These are phyloP conservation scores for Chrysopa pallens DNA, from an alignment of 1,140 invertebrate genomes.

Conservation along the genomic window DNA sequence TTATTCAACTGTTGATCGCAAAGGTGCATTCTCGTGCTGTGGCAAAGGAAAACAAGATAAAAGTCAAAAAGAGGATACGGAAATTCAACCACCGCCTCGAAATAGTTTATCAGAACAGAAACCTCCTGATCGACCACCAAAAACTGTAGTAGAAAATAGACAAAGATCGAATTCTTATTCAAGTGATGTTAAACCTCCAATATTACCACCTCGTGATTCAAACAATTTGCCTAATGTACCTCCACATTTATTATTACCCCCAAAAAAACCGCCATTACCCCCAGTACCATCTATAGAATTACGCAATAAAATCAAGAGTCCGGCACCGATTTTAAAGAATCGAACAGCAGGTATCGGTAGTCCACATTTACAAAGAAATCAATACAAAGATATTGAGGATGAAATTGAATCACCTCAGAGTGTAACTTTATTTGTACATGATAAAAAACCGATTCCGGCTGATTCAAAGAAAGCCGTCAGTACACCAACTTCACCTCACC, in stretches of 20 bases:
- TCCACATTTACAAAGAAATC: conserved; percentile 32
- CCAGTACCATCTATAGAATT: conserved; percentile 39
- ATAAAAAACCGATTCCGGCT: background rate
- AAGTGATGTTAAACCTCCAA: conserved; percentile 19
- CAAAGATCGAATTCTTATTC: conserved; percentile 31
- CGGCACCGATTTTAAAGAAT: conserved; percentile 6
- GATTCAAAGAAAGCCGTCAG: conserved; percentile 12
- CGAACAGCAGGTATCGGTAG: conserved; percentile 35
- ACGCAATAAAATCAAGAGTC: conserved; percentile 9
- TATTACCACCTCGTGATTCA: conserved; percentile 30
- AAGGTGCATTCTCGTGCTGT: conserved; percentile 46
- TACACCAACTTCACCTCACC: conserved; percentile 26
- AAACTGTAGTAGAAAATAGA: conserved; percentile 31
- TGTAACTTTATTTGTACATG: background rate
- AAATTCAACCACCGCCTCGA: conserved; percentile 34
- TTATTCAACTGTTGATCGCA: conserved; percentile 44
- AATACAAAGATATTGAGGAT: conserved; percentile 29
- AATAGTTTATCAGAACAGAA: conserved; percentile 27
- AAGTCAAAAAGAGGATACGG: conserved; percentile 20
- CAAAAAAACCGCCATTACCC: conserved; percentile 51
- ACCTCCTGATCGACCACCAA: conserved; percentile 40
- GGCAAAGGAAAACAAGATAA: conserved; percentile 33
- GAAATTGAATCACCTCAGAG: background rate
- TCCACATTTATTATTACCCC: conserved; percentile 34
- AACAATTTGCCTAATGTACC: conserved; percentile 30